A percentile compares a stretch with the other conserved stretches of the same genome.
Evolutionary conservation across 2,797 vertebrate genomes (phyloP).

Genomic region (Carcharodon carcharias): DNA sequence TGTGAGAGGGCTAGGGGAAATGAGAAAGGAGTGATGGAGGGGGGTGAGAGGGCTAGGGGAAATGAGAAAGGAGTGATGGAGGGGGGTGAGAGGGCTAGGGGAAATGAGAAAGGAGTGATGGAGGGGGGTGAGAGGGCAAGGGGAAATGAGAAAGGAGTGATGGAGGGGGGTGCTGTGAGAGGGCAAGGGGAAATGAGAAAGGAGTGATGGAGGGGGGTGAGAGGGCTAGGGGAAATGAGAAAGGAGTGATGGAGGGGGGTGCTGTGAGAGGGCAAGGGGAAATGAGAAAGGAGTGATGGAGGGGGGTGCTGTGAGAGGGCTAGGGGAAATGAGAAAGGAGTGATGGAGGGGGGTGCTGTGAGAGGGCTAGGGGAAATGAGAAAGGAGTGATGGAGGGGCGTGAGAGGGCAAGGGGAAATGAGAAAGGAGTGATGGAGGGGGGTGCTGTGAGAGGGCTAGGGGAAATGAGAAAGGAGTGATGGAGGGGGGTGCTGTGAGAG

Average conservation of each 20-base stretch:
- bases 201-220: constrained; percentile 8
- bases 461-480: constrained; percentile 5
- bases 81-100: neutral
- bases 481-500: neutral
- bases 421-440: constrained; percentile 34
- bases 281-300: too few relatives aligned
- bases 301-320: neutral
- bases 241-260: constrained; percentile 32
- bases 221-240: neutral
- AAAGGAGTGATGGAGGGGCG: constrained; percentile 25
- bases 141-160: too few relatives aligned
- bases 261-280: neutral
- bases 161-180: neutral
- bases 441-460: neutral
- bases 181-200: neutral
- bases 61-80: constrained; percentile 25
- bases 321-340: neutral
- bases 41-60: neutral
- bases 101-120: constrained; percentile 15
- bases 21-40: constrained; percentile 31
- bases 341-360: constrained; percentile 5
- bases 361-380: neutral
- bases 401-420: neutral
- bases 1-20: neutral
- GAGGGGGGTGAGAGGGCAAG: neutral